Evolutionary conservation across 2,113 vertebrate genomes (phyloP), one percentile per base, ranked within the genome.

Genomic region (Limanda limanda): DNA sequence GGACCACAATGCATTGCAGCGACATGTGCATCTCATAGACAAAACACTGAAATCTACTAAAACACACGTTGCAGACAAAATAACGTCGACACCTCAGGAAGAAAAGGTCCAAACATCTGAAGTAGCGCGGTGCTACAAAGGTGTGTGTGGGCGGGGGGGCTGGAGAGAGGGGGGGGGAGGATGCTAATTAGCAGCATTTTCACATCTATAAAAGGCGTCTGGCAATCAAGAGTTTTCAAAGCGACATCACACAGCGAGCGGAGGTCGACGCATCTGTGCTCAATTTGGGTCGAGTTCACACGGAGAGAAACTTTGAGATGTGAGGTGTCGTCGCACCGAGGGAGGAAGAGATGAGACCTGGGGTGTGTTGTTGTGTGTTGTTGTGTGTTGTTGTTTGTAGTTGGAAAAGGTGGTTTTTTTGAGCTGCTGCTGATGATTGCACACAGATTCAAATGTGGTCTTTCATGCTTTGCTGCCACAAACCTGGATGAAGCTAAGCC

Each of bases 131-230:
- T 74, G 82, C 52, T 0, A 2, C 59, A 25, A 68, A 78, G 77
- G 69, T 54, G 79, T 71, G 47, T 51, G 47, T 51, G 47, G 18
- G 47, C 18, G 47, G 18, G 47, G 18, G 47, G 17, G 45, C 14
- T 48, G 42, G 42, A 11, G 74, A 24, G 14, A 25, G 17, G 74
- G 56, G 14, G 57, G 17, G 25, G 57, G 15, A 13, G 27, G 3
- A 10, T 83, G 86, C 79, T 90, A 87, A 91, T 90, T 83, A 87
- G 81, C 85, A 35, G 52, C 66, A 62, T 87, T 84, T 86, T 86
- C 78, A 82, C 88, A 83, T 86, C 83, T 56, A 78, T 84, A 84
- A 86, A 85, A 42, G 82, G 78, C 71, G 85, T 87, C 88, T 86
- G 84, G 88, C 71, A 78, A 85, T 88, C 84, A 78, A 9, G 40